Conservation (phyloP, 1,140 invertebrate species). For the Neotoxoptera formosana region DNA sequence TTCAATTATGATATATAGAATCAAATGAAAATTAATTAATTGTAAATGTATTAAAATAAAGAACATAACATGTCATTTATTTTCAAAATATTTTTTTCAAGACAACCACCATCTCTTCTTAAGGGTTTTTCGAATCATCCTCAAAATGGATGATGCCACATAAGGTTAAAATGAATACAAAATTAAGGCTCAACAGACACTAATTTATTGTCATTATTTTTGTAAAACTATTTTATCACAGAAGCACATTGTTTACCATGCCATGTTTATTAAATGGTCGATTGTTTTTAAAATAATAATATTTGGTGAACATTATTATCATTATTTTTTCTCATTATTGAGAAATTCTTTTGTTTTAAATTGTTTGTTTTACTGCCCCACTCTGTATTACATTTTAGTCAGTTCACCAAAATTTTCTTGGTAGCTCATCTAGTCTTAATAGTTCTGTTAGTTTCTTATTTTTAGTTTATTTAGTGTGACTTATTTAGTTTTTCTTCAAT, state of each 20-base stretch:
- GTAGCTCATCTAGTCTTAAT: background rate
- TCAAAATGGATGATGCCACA: background rate
- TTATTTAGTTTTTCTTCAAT: background rate
- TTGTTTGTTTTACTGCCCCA: background rate
- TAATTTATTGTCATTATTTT: background rate
- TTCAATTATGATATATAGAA: background rate
- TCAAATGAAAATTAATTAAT: background rate
- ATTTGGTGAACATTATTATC: background rate
- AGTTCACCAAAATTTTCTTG: background rate
- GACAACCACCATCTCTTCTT: background rate
- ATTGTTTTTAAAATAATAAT: background rate
- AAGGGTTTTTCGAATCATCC: background rate
- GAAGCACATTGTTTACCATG: background rate
- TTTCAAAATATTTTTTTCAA: background rate
- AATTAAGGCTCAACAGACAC: background rate
- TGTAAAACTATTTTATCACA: background rate
- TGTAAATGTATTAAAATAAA: background rate
- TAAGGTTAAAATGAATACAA: background rate
- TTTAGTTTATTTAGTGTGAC: background rate
- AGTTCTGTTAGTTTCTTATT: background rate
- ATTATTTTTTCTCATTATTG: background rate
- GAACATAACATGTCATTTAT: background rate
- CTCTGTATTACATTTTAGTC: slow-evolving; percentile 2
- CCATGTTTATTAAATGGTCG: background rate
- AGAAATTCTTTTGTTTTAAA: background rate